Percentiles rank a stretch among this genome's conserved stretches.
Evolutionary conservation across 2,113 vertebrate genomes (phyloP).

Genomic region (Eublepharis macularius): DNA sequence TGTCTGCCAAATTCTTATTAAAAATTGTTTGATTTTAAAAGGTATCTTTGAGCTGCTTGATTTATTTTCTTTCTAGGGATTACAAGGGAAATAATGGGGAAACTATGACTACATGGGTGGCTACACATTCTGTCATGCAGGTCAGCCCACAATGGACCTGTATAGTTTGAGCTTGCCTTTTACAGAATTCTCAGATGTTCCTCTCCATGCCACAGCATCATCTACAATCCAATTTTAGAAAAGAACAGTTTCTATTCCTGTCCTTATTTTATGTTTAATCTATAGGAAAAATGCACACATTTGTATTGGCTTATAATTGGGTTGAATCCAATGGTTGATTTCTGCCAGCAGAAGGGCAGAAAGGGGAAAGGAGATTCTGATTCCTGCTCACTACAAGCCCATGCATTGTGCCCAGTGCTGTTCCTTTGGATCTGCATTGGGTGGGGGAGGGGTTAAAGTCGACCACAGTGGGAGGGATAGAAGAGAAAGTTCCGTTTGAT

Average conservation of each 20-base stretch:
- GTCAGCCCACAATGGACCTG: not conserved
- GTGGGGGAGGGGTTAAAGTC: too few relatives aligned
- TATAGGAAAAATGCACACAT: not conserved
- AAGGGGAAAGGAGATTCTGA: too few relatives aligned
- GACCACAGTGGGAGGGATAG: too few relatives aligned
- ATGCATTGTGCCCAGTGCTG: too few relatives aligned
- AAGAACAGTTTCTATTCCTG: not conserved
- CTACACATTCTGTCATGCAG: not conserved
- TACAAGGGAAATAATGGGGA: not conserved
- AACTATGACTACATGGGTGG: not conserved
- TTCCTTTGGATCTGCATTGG: too few relatives aligned
- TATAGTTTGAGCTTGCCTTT: not conserved
- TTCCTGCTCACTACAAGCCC: too few relatives aligned
- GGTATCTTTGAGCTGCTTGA: not conserved
- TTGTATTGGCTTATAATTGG: not conserved
- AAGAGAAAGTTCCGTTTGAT: too few relatives aligned
- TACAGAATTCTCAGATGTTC: not conserved
- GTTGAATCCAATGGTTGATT: too few relatives aligned
- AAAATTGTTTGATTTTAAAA: too few relatives aligned
- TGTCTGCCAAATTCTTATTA: too few relatives aligned
- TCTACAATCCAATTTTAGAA: not conserved
- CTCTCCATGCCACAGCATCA: not conserved
- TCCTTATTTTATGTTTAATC: not conserved
- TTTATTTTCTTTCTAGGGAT: not conserved
- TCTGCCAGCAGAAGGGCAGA: too few relatives aligned